A percentile compares a stretch with the other conserved stretches of the same genome.
These are phyloP conservation scores for Nipponia nippon DNA, from an alignment of 2,113 vertebrate genomes.

Conservation along the genomic window DNA sequence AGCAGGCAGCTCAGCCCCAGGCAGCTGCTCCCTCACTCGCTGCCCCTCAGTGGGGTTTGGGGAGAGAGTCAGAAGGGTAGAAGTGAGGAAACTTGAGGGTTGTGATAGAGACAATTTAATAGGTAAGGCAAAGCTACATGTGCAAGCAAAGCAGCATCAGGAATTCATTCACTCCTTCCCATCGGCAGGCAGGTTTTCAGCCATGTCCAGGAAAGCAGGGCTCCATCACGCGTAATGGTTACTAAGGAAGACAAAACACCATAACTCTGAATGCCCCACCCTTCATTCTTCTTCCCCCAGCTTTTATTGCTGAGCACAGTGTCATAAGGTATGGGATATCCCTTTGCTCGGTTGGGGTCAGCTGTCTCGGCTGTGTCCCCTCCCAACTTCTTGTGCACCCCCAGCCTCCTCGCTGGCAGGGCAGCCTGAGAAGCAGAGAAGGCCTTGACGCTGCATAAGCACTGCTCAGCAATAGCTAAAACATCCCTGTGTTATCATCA, in stretches of 20 bases:
- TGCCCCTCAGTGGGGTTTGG: background rate
- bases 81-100: background rate
- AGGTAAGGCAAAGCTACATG: background rate
- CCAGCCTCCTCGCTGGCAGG: fast-evolving
- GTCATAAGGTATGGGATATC: fast-evolving
- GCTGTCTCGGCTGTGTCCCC: background rate
- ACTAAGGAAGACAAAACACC: background rate
- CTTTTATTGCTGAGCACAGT: background rate
- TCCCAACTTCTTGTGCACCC: background rate
- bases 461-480: background rate
- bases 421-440: background rate
- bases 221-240: fast-evolving
- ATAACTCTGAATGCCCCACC: background rate
- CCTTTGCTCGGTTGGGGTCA: background rate
- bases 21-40: background rate
- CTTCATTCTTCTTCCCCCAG: background rate
- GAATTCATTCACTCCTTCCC: background rate
- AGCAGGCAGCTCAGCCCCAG: background rate
- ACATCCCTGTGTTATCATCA: background rate
- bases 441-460: background rate
- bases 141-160: background rate
- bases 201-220: background rate
- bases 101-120: background rate
- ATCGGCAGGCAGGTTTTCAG: background rate
- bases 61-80: background rate